These are phyloP conservation scores for Heliconius hermathena DNA, from an alignment of 1,140 invertebrate species.

Conservation along the genomic window DNA sequence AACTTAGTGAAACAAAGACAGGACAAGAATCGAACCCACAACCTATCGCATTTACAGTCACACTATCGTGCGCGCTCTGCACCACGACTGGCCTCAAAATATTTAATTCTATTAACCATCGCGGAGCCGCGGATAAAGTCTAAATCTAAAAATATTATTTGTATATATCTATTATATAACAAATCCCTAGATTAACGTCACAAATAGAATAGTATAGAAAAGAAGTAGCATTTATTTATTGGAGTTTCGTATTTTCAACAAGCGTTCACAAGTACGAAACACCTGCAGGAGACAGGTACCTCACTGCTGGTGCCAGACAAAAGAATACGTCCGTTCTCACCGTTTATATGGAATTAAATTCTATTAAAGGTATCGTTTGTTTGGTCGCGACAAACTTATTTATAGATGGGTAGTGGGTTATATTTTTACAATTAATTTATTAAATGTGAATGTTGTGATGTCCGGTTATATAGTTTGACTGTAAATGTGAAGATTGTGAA, in stretches of 20 bases:
- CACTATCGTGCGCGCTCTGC: too few relatives aligned
- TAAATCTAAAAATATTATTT: not conserved
- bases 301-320: not conserved
- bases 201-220: not conserved
- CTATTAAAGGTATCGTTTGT: not conserved
- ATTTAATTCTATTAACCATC: too few relatives aligned
- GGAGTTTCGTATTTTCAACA: slow-evolving; percentile 11
- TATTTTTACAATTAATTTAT: too few relatives aligned
- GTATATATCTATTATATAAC: not conserved
- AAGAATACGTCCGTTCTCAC: not conserved
- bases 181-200: not conserved
- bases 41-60: too few relatives aligned
- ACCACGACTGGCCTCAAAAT: too few relatives aligned
- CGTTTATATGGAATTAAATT: slow-evolving; percentile 5
- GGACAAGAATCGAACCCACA: too few relatives aligned
- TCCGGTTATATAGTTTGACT: too few relatives aligned
- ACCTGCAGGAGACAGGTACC: slow-evolving; percentile 7
- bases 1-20: not conserved
- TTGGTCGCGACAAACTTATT: not conserved
- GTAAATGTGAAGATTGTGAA: too few relatives aligned
- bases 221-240: slow-evolving; percentile 11
- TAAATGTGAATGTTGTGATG: too few relatives aligned
- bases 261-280: slow-evolving; percentile 3
- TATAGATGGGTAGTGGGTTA: not conserved
- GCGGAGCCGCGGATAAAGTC: too few relatives aligned